Conservation (phyloP, 1,140 invertebrate species). For the Bombus sibiricus region DNA sequence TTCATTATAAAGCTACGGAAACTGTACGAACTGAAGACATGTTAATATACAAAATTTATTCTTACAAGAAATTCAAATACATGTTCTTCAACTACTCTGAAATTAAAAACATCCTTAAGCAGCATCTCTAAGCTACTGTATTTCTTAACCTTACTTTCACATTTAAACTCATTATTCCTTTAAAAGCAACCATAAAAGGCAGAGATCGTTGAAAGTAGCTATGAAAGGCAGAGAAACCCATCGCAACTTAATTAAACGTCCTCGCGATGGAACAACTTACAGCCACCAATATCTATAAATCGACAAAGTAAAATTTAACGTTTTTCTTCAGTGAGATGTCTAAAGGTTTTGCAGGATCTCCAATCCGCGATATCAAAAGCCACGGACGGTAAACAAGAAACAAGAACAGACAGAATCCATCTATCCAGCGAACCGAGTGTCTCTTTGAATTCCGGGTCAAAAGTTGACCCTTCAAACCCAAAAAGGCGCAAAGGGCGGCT, state of each 20-base stretch:
- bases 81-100: not conserved
- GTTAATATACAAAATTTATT: not conserved
- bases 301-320: not conserved
- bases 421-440: not conserved
- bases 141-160: not conserved
- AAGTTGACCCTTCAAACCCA: slow-evolving; percentile 32
- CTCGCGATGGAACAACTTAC: too few species aligned
- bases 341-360: not conserved
- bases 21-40: too few species aligned
- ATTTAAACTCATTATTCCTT: not conserved
- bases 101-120: too few species aligned
- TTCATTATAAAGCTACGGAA: not conserved
- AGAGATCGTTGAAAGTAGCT: not conserved
- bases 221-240: not conserved
- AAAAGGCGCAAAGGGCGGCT: slow-evolving; percentile 9
- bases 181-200: not conserved
- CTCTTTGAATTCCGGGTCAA: slow-evolving; percentile 28
- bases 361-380: not conserved
- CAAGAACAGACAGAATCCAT: not conserved
- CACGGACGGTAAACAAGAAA: slow-evolving; percentile 15
- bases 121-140: not conserved
- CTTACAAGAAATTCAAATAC: not conserved
- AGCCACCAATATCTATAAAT: not conserved
- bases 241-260: not conserved
- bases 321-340: not conserved